Conservation (phyloP, 2,888 invertebrate species). For the Therioaphis trifolii region DNA sequence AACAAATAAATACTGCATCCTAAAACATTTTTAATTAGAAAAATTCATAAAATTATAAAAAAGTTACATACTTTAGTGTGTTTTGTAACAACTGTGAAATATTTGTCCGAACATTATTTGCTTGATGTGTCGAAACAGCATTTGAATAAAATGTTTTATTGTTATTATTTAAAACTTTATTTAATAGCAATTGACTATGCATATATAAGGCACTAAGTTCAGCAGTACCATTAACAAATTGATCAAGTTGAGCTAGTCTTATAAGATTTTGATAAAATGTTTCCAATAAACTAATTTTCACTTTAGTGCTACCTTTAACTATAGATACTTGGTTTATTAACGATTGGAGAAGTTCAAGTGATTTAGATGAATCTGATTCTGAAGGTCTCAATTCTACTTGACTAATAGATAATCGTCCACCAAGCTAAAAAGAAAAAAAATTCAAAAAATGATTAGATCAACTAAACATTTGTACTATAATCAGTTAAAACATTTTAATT, state of each 20-base stretch:
- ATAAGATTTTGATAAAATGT: conserved; percentile 77
- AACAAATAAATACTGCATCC: conserved; percentile 87
- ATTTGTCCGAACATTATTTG: conserved; percentile 69
- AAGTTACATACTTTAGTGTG: conserved; percentile 70
- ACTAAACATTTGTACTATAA: no score
- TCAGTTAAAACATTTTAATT: no score
- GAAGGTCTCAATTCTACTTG: conserved; percentile 49
- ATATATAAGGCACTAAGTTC: conserved; percentile 85
- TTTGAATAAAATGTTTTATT: conserved; percentile 69
- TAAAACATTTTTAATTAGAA: conserved; percentile 67
- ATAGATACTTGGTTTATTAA: conserved; percentile 53
- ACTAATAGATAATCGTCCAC: conserved; percentile 45
- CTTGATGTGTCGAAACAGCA: conserved; percentile 69
- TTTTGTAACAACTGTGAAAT: conserved; percentile 70
- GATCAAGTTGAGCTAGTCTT: conserved; percentile 71
- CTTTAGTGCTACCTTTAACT: conserved; percentile 68
- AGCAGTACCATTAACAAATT: conserved; percentile 68
- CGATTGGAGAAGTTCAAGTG: conserved; percentile 52
- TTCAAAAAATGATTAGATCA: background rate
- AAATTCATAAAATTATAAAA: conserved; percentile 19
- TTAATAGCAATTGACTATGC: conserved; percentile 73
- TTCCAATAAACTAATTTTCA: conserved; percentile 74
- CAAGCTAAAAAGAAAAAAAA: conserved; percentile 32
- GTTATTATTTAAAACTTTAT: conserved; percentile 69
- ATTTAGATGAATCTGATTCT: conserved; percentile 44